Percentiles rank a stretch among this genome's conserved stretches.
phyloP scores from a whole-genome alignment of 2,888 invertebrate genomes.

The Zygaena filipendulae region DNA sequence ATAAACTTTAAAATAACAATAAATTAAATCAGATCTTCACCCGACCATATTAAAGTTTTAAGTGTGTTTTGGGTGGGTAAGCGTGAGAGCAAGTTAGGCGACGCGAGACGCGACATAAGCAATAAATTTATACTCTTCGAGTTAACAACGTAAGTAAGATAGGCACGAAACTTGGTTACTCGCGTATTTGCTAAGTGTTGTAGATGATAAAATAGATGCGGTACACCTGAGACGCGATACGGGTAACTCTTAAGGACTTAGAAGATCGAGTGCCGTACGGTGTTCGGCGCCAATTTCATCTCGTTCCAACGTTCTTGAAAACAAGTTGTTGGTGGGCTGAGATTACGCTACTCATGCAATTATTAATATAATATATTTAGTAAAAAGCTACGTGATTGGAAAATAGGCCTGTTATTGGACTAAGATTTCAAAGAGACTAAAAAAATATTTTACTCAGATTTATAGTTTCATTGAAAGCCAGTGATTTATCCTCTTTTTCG shows the following conservation, averaged over 20 bases:
- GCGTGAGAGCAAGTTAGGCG: slow-evolving; percentile 21
- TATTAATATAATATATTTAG: too few species aligned
- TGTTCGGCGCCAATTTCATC: slow-evolving; percentile 39
- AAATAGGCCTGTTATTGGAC: too few species aligned
- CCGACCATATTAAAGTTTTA: slow-evolving; percentile 25
- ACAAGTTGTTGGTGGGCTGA: slow-evolving; percentile 24
- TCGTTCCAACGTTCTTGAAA: slow-evolving; percentile 36
- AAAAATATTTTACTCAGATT: too few species aligned
- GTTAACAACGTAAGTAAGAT: slow-evolving; percentile 40
- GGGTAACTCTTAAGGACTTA: too few species aligned
- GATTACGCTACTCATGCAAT: neutral
- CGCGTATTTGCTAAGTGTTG: slow-evolving; percentile 44
- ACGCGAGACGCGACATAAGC: too few species aligned
- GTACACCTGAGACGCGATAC: slow-evolving; percentile 50
- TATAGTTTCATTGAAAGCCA: too few species aligned
- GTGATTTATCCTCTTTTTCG: too few species aligned
- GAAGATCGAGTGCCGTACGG: slow-evolving; percentile 27
- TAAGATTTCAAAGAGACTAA: too few species aligned
- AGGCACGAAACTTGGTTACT: slow-evolving; percentile 42
- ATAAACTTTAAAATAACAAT: too few species aligned
- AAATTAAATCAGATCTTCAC: neutral
- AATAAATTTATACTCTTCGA: slow-evolving; percentile 32
- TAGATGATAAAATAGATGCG: slow-evolving; percentile 44
- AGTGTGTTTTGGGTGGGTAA: too few species aligned
- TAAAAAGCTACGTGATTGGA: too few species aligned